Conservation (phyloP, 92 coral and sea anemone genomes). For the Zoanthus sociatus region DNA sequence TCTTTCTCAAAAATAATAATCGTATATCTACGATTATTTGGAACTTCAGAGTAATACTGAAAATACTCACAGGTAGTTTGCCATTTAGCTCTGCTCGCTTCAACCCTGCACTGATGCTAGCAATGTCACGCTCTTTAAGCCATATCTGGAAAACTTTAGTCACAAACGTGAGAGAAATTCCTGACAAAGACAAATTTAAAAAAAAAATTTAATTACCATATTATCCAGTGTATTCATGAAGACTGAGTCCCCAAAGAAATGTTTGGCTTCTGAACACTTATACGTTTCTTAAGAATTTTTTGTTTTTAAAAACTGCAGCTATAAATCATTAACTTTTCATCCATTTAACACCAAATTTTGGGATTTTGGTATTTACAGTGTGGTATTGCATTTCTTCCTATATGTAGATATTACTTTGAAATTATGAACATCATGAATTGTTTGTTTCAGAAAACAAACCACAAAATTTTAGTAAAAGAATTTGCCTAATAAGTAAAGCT, state of each 20-base stretch:
- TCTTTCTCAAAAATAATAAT: background rate
- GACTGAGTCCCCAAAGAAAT: no score
- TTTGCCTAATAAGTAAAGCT: no score
- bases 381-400: no score
- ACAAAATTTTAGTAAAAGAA: no score
- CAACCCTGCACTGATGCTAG: constrained; percentile 75
- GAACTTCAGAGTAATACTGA: background rate
- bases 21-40: background rate
- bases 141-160: constrained; percentile 86
- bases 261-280: no score
- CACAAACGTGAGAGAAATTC: constrained; percentile 87
- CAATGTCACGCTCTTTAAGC: constrained; percentile 89
- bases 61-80: constrained; percentile 76
- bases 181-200: constrained; percentile 45
- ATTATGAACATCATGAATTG: no score
- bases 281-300: no score
- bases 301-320: background rate
- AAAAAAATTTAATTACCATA: background rate
- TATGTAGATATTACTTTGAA: no score
- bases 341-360: no score
- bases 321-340: background rate
- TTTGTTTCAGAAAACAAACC: no score
- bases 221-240: background rate
- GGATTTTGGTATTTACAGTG: no score
- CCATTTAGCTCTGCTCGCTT: constrained; percentile 94